Evolutionary conservation across 2,888 invertebrate genomes (phyloP), one percentile per base, ranked within the genome.

Genomic region (Meganola albula): DNA sequence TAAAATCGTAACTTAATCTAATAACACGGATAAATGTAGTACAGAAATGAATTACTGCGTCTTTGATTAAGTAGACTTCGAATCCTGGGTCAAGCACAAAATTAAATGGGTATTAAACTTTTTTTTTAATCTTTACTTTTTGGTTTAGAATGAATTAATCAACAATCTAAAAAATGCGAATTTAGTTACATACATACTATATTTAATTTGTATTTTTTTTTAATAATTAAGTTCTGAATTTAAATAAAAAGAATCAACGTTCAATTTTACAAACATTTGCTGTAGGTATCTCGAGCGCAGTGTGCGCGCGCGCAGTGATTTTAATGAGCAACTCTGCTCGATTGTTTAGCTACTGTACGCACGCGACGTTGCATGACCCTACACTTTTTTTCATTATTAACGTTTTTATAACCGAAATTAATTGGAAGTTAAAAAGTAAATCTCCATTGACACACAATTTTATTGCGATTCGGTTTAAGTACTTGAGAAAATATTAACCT

Each of bases 341-440:
- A 54, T 54, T 48, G 50, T 53, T 53, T 48, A 48, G 69, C 72
- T 68, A 60, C 71, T 54, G 72, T 64, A 51, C 58, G 67, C 79
- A 83, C 80, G 80, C 83, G 64, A 83, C 69, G 64, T 84, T 67
- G 84, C 84, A 78, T 84, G 84, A 63, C 65, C 45, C 35, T 34
- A 38, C 34, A 47, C 55, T 58, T 58, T 63, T 55, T 56, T 52
- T 45, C 37, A 40, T 53, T 55, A 58, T 60, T 63, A 51, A 49
- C 31, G 34, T 41, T 44, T 57, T 53, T 57, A 53, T 46, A 29
- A 34, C 21, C 32, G 33, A 27, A 37, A 44, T 49, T 47, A n/a
- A 52, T 48, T 45, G 38, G 24, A 37, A 40, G 43, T 46, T 34
- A 46, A 47, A 48, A 46, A 55, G 44, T 36, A 10, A 31, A 25